Base-by-base conservation (phyloP, 2,113 vertebrate species). In the Pseudorectes ferrugineus region DNA sequence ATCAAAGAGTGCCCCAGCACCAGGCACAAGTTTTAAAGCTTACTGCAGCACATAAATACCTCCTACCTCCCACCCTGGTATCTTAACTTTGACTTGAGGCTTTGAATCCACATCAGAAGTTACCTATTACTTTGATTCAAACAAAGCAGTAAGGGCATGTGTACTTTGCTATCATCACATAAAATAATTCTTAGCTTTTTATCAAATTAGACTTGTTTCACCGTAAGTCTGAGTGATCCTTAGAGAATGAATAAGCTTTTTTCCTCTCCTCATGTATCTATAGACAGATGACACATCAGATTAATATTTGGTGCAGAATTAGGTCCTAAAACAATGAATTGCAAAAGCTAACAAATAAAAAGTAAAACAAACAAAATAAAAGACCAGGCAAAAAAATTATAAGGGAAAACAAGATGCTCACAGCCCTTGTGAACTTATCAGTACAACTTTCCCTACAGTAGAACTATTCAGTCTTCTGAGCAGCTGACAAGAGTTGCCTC, bases 241-340 rank as follows among this genome's bases (percentile, higher is more conserved):
- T 22, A 13, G 8, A 81, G 52, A 65, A 40, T 0, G 2, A 43
- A 52, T 4, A 9, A 19, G 3, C 4, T 52, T 55, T 19, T 31
- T 11, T 9, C 12, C 16, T 40, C 5, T 5, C 15, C 4, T 24
- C 11, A 2, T 0, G 0, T 46, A 6, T 23, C 33, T 61, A 2
- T 2, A 51, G 15, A n/a, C 3, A 79, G 16, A 22, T 9, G 43
- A 68, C 6, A 23, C 6, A 52, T 4, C 26, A 61, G 10, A 17
- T 25, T 55, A 43, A 35, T 16, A 66, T 55, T n/a, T 48, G 33
- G 13, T 58, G 8, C 16, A 43, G 21, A 74, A 58, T 43, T 33
- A 46, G 6, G 19, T 21, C 22, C 6, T 55, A 40, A 63, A 48
- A 54, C 4, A 5, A 55, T 1, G 1, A 51, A 63, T 31, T 57